Percentiles rank a stretch among this genome's conserved stretches.
Evolutionary conservation across 2,888 invertebrate genomes (phyloP).

Genomic region (Lithodes maja): DNA sequence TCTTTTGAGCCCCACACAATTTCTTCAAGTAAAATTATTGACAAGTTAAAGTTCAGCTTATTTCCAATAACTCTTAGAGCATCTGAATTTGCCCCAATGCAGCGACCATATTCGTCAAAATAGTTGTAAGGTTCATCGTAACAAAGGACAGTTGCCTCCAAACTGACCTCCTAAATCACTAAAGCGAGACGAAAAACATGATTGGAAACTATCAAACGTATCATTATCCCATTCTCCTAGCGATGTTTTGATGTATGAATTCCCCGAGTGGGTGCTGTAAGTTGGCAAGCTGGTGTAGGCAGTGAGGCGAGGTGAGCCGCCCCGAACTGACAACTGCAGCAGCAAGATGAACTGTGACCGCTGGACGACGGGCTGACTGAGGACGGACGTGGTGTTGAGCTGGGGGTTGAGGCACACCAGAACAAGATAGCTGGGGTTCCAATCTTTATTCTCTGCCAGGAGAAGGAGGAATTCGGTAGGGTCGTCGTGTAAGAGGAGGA

Average conservation of each 20-base stretch:
- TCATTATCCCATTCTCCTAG: constrained; percentile 16
- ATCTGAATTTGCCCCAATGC: constrained; percentile 38
- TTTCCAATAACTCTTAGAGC: constrained; percentile 35
- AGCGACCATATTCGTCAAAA: not conserved
- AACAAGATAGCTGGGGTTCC: constrained; percentile 42
- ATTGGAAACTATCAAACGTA: constrained; percentile 1
- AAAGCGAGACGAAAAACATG: constrained; percentile 21
- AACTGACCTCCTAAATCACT: constrained; percentile 23
- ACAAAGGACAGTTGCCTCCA: not conserved
- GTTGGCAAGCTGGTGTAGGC: not conserved
- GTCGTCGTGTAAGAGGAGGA: constrained; percentile 13
- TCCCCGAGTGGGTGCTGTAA: not conserved
- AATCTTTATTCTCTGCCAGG: constrained; percentile 9
- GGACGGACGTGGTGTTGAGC: constrained; percentile 21
- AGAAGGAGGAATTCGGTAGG: not conserved
- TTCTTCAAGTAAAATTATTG: constrained; percentile 8
- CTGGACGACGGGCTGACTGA: constrained; percentile 30
- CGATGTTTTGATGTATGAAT: not conserved
- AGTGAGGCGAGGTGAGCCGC: not conserved
- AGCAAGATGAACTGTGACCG: constrained; percentile 40
- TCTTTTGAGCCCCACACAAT: constrained; percentile 39
- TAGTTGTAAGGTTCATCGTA: constrained; percentile 39
- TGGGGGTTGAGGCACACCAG: constrained; percentile 28
- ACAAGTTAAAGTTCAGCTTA: constrained; percentile 46
- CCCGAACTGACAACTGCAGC: not conserved